Conservation (phyloP, 1,140 invertebrate genomes). For the Epicauta chinensis region DNA sequence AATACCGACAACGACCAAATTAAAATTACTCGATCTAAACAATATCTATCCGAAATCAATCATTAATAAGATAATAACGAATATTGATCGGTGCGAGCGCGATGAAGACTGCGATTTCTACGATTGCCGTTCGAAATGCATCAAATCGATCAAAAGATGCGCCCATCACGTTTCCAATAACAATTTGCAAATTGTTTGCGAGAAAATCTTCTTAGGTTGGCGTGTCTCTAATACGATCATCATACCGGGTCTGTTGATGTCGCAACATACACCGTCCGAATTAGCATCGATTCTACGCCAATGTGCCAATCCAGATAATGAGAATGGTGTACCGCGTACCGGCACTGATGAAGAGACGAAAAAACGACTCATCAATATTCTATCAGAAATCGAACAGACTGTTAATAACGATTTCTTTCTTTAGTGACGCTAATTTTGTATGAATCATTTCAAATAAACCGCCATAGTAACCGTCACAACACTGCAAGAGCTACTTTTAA, state of each 20-base stretch:
- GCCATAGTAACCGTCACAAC: no score
- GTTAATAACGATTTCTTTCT: constrained; percentile 37
- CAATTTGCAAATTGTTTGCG: constrained; percentile 58
- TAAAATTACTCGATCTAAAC: constrained; percentile 57
- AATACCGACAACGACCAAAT: constrained; percentile 44
- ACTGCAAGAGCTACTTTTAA: no score
- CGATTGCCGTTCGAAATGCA: constrained; percentile 56
- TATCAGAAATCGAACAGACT: constrained; percentile 45
- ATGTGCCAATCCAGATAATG: constrained; percentile 49
- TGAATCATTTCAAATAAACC: not conserved
- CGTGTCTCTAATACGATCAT: constrained; percentile 52
- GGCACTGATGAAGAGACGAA: constrained; percentile 42
- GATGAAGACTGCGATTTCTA: constrained; percentile 60
- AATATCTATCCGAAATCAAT: constrained; percentile 47
- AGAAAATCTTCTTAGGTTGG: constrained; percentile 59
- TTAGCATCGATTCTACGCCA: constrained; percentile 49
- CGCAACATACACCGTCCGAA: constrained; percentile 49
- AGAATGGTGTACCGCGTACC: constrained; percentile 42
- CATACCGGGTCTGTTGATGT: constrained; percentile 54
- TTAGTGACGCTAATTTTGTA: constrained; percentile 8
- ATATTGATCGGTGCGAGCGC: constrained; percentile 44
- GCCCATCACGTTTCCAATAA: constrained; percentile 50
- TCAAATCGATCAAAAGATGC: constrained; percentile 46
- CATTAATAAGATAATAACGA: constrained; percentile 42
- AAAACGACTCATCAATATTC: constrained; percentile 46